Conservation (phyloP, 2,113 vertebrate species). For the Hippocampus mohnikei region DNA sequence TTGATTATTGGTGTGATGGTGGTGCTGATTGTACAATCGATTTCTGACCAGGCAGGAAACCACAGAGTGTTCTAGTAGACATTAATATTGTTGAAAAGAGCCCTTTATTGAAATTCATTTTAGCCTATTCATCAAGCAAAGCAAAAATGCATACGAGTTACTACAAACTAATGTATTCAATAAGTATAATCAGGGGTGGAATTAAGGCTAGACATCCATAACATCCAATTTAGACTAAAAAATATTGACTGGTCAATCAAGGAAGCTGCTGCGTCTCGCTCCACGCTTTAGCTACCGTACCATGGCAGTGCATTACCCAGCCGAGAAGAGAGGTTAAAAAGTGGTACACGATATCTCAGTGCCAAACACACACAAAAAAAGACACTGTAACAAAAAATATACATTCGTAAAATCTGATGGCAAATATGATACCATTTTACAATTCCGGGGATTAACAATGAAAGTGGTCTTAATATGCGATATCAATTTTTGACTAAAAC, state of each 20-base stretch:
- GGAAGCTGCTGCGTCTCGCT: too few species aligned
- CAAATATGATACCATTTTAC: neutral
- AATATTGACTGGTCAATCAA: too few species aligned
- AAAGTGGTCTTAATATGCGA: too few species aligned
- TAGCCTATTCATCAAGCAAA: neutral
- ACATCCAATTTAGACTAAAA: neutral
- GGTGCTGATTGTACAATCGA: slow-evolving; percentile 52
- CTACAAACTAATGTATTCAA: neutral
- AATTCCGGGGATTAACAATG: too few species aligned
- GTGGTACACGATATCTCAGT: too few species aligned
- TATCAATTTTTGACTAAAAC: too few species aligned
- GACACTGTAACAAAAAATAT: too few species aligned
- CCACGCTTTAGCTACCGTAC: too few species aligned
- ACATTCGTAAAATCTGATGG: too few species aligned
- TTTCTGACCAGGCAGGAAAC: slow-evolving; percentile 10
- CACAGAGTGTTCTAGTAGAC: slow-evolving; percentile 4
- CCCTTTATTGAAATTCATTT: neutral
- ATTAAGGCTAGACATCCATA: neutral
- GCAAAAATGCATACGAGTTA: neutral
- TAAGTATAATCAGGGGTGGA: neutral
- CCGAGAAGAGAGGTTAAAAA: too few species aligned
- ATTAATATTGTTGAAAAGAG: neutral
- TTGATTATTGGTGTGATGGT: slow-evolving; percentile 31
- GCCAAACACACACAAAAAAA: too few species aligned
- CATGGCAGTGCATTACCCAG: too few species aligned